phyloP scores from a whole-genome alignment of 2,888 invertebrate genomes.

The Lasioglossum marginatum region DNA sequence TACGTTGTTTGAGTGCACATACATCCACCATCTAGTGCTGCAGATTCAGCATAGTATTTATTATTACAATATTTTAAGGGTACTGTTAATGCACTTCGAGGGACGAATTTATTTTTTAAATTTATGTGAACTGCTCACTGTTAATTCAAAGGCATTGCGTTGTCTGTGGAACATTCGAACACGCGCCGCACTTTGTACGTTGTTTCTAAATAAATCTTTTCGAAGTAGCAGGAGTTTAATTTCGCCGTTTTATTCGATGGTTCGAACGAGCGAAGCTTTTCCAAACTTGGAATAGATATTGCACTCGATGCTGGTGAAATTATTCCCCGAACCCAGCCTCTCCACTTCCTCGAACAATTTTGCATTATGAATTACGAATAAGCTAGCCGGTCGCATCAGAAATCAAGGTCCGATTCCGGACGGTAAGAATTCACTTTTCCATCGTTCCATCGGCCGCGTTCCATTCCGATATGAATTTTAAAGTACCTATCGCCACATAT shows the following conservation, averaged over 20 bases:
- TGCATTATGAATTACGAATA: constrained; percentile 63
- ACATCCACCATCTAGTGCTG: neutral
- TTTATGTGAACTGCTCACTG: neutral
- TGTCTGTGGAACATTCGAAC: neutral
- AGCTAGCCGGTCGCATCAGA: constrained; percentile 9
- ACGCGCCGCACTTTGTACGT: constrained; percentile 25
- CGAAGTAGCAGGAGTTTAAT: neutral
- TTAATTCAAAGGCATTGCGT: neutral
- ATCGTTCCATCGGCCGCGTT: neutral
- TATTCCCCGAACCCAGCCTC: constrained; percentile 31
- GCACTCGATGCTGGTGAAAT: constrained; percentile 11
- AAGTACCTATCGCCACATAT: neutral
- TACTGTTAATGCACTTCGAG: neutral
- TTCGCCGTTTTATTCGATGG: neutral
- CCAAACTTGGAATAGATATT: constrained; percentile 4
- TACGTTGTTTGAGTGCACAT: neutral
- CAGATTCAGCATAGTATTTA: constrained; percentile 44
- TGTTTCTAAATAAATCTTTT: constrained; percentile 32
- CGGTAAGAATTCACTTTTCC: neutral
- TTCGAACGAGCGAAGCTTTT: neutral
- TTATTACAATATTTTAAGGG: constrained; percentile 18
- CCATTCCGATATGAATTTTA: constrained; percentile 6
- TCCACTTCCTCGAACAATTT: constrained; percentile 14
- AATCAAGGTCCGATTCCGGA: neutral
- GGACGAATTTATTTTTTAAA: constrained; percentile 15